Conservation (phyloP, 2,113 vertebrate genomes). For the Chamaea fasciata region DNA sequence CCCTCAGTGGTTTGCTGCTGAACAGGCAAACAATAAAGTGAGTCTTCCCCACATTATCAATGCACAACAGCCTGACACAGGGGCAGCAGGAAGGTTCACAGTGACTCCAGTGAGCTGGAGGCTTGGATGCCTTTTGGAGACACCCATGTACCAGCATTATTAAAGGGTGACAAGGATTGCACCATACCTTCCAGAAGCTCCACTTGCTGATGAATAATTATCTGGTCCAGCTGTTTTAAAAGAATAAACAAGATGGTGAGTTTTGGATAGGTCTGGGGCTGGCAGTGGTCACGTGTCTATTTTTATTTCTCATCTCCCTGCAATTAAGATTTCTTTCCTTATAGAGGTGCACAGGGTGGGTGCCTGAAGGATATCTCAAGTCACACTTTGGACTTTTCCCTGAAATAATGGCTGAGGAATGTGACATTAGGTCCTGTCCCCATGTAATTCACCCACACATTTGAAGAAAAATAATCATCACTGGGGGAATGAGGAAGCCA, state of each 20-base stretch:
- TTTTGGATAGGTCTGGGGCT: not conserved
- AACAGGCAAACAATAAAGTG: not conserved
- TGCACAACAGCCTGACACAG: not conserved
- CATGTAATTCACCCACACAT: fast-evolving
- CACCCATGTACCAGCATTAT: not conserved
- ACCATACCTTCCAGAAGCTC: conserved; percentile 89
- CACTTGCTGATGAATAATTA: conserved; percentile 96
- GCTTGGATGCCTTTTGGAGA: not conserved
- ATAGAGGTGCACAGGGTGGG: not conserved
- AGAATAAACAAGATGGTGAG: not conserved
- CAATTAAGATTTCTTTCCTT: not conserved
- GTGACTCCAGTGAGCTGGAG: not conserved
- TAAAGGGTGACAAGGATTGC: not conserved
- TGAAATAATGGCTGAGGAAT: not conserved
- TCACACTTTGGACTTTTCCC: not conserved
- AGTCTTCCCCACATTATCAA: not conserved
- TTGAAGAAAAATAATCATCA: not conserved
- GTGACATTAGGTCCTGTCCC: not conserved
- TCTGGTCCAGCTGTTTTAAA: conserved; percentile 84
- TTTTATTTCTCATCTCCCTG: not conserved
- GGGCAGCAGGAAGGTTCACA: not conserved
- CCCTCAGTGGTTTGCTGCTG: not conserved
- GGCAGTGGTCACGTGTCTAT: not conserved
- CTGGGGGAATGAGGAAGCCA: not conserved
- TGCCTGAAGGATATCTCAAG: not conserved